phyloP scores from a whole-genome alignment of 2,113 vertebrate genomes.

The Cebidichthys violaceus region DNA sequence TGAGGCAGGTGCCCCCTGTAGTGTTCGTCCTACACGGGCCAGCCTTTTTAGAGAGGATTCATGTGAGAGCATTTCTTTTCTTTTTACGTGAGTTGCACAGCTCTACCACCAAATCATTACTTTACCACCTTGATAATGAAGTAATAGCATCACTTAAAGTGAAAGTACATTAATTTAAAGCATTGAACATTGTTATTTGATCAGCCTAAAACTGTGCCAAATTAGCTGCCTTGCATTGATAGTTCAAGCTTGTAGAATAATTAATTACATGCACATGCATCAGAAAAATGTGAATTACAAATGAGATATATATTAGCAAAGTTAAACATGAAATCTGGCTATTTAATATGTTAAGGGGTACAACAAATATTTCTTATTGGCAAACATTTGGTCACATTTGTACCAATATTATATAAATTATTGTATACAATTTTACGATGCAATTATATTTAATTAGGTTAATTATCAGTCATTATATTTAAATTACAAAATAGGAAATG shows the following conservation, averaged over 20 bases:
- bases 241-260: neutral
- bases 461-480: constrained; percentile 53
- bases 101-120: neutral
- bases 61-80: neutral
- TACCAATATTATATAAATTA: constrained; percentile 28
- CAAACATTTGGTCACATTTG: constrained; percentile 2
- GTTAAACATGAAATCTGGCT: neutral
- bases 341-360: neutral
- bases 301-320: neutral
- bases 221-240: neutral
- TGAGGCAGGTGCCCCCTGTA: constrained; percentile 48
- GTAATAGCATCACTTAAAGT: neutral
- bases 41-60: constrained; percentile 25
- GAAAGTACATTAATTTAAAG: neutral
- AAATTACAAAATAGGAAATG: constrained; percentile 31
- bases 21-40: constrained; percentile 27
- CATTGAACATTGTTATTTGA: neutral
- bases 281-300: neutral
- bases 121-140: neutral
- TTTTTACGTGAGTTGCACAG: neutral
- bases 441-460: constrained; percentile 48
- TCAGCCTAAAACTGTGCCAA: neutral
- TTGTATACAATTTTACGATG: constrained; percentile 24
- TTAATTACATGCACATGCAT: neutral
- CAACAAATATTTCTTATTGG: neutral